Evolutionary conservation across 2,113 vertebrate species (phyloP).

Genomic region (Sisor rabdophorus): DNA sequence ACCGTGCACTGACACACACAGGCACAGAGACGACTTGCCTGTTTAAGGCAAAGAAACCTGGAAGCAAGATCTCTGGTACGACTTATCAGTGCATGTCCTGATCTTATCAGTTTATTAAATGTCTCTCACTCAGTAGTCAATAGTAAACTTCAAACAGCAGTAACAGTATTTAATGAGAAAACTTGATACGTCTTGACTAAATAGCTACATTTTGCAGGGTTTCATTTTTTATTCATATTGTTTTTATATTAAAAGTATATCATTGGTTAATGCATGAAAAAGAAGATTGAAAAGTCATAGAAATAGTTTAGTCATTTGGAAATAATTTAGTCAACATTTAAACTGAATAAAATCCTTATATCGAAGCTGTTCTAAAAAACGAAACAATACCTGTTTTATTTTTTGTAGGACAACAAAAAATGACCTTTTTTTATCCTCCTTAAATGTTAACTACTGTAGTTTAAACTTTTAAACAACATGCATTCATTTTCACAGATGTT

Average conservation of each 20-base stretch:
- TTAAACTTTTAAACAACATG: conserved; percentile 14
- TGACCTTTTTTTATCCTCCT: too few relatives aligned
- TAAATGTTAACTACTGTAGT: too few relatives aligned
- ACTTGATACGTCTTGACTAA: background rate
- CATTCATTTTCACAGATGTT: conserved; percentile 1
- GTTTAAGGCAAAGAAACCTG: conserved; percentile 35
- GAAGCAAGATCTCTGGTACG: conserved; percentile 43
- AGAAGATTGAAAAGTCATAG: background rate
- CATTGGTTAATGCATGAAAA: conserved; percentile 7
- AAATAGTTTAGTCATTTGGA: background rate
- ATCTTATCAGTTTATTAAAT: conserved; percentile 8
- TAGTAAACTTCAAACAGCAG: conserved; percentile 29
- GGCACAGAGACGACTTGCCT: conserved; percentile 41
- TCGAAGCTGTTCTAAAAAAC: too few relatives aligned
- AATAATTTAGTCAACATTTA: too few relatives aligned
- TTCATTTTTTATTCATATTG: background rate
- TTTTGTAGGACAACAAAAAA: too few relatives aligned
- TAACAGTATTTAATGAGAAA: conserved; percentile 6
- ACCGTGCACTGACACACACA: conserved; percentile 20
- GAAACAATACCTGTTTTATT: too few relatives aligned
- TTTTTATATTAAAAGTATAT: background rate
- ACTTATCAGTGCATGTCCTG: conserved; percentile 42
- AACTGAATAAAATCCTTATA: too few relatives aligned
- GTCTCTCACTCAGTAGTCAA: background rate
- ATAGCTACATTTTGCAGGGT: background rate